A percentile compares a stretch with the other conserved stretches of the same genome.
Evolutionary conservation across 2,113 vertebrate genomes (phyloP).

Genomic region (Pachypanchax playfairii): DNA sequence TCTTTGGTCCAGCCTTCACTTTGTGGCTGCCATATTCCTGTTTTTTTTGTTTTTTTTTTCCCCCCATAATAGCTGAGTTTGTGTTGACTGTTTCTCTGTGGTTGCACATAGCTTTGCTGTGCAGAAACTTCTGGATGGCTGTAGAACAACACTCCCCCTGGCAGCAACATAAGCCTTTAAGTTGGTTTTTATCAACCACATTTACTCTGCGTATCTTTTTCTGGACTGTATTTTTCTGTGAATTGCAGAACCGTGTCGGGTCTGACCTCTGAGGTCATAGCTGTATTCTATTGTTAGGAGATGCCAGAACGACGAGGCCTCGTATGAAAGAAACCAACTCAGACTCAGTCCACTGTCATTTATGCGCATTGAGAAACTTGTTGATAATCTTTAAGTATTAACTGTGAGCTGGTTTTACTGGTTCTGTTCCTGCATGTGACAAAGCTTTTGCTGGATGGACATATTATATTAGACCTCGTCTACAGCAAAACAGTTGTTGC

Average conservation of each 20-base stretch:
- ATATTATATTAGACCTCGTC: too few species aligned
- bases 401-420: constrained; percentile 45
- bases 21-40: constrained; percentile 54
- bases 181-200: constrained; percentile 49
- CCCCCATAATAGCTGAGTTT: constrained; percentile 55
- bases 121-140: constrained; percentile 32
- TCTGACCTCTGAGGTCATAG: constrained; percentile 58
- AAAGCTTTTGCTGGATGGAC: too few species aligned
- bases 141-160: constrained; percentile 13
- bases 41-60: constrained; percentile 65
- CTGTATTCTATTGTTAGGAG: constrained; percentile 46
- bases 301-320: constrained; percentile 38
- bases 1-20: constrained; percentile 50
- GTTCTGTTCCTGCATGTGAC: constrained; percentile 36
- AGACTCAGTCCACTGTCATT: constrained; percentile 29
- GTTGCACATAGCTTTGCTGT: constrained; percentile 31
- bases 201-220: constrained; percentile 28
- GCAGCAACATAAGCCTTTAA: constrained; percentile 22
- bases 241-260: constrained; percentile 48
- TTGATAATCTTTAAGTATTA: constrained; percentile 35
- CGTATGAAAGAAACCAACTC: constrained; percentile 10
- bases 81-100: constrained; percentile 45
- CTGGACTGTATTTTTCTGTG: constrained; percentile 40
- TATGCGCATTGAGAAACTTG: too few species aligned
- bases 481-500: too few species aligned